Percentiles rank a stretch among this genome's conserved stretches.
phyloP scores from a whole-genome alignment of 2,797 vertebrate genomes.

The Gobio occitaniae region DNA sequence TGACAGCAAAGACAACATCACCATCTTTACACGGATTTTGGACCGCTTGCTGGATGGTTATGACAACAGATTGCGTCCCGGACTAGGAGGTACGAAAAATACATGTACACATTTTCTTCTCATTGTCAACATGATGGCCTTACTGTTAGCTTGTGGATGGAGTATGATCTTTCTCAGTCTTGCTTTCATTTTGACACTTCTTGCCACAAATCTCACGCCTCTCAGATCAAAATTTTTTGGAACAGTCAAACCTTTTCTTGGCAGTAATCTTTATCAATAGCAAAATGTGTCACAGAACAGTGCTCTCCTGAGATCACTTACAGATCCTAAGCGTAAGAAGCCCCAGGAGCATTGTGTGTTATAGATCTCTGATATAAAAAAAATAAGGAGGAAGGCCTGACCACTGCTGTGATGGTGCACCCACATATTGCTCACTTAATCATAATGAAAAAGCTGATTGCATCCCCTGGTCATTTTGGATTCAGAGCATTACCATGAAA shows the following conservation, averaged over 20 bases:
- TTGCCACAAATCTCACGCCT: slow-evolving; percentile 24
- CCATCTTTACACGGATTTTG: slow-evolving; percentile 96
- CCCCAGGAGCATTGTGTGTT: slow-evolving; percentile 24
- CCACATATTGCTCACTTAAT: slow-evolving; percentile 13
- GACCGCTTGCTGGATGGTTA: slow-evolving; percentile 97
- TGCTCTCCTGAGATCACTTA: slow-evolving; percentile 44
- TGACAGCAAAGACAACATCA: slow-evolving; percentile 96
- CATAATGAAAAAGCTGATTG: slow-evolving; percentile 30
- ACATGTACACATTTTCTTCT: slow-evolving; percentile 18
- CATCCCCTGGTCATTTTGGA: background rate
- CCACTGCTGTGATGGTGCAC: slow-evolving; percentile 4
- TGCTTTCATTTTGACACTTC: slow-evolving; percentile 28
- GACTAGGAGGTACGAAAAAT: slow-evolving; percentile 89
- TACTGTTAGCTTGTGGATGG: slow-evolving; percentile 5
- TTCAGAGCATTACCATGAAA: background rate
- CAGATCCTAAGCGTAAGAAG: slow-evolving; percentile 36
- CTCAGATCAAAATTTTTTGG: slow-evolving; percentile 47
- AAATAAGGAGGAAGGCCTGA: slow-evolving; percentile 8
- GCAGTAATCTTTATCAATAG: slow-evolving; percentile 52
- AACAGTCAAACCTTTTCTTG: slow-evolving; percentile 50
- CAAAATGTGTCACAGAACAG: slow-evolving; percentile 29
- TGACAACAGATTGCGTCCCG: slow-evolving; percentile 95
- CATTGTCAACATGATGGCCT: slow-evolving; percentile 19
- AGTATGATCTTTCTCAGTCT: slow-evolving; percentile 5
- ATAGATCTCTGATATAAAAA: slow-evolving; percentile 27